A percentile compares a stretch with the other conserved stretches of the same genome.
phyloP scores from a whole-genome alignment of 2,113 vertebrate species.

The Sebastes fasciatus region DNA sequence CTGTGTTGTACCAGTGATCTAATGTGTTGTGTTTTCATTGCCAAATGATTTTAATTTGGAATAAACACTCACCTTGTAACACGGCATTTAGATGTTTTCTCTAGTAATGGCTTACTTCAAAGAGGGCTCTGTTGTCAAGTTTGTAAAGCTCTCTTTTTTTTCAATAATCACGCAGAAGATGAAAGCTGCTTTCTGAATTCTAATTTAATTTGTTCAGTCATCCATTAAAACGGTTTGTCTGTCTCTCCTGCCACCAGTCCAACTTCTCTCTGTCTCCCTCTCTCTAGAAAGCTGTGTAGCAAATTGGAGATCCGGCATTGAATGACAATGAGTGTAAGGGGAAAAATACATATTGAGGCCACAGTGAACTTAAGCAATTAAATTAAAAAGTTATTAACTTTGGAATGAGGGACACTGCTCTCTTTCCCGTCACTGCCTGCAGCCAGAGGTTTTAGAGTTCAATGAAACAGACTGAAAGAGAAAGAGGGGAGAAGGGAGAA shows the following conservation, averaged over 20 bases:
- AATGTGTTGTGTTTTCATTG: slow-evolving; percentile 41
- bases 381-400: slow-evolving; percentile 86
- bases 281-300: slow-evolving; percentile 75
- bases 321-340: slow-evolving; percentile 82
- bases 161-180: slow-evolving; percentile 76
- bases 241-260: slow-evolving; percentile 63
- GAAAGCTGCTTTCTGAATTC: slow-evolving; percentile 82
- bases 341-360: slow-evolving; percentile 78
- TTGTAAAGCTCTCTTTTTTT: slow-evolving; percentile 73
- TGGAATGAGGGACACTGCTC: slow-evolving; percentile 75
- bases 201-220: slow-evolving; percentile 86
- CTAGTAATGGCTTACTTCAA: slow-evolving; percentile 72
- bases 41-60: slow-evolving; percentile 64
- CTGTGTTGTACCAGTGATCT: slow-evolving; percentile 9
- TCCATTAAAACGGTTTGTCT: slow-evolving; percentile 84
- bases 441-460: slow-evolving; percentile 60
- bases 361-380: slow-evolving; percentile 84
- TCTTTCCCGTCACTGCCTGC: slow-evolving; percentile 62
- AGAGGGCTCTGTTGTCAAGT: slow-evolving; percentile 72
- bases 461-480: slow-evolving; percentile 49
- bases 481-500: slow-evolving; percentile 6
- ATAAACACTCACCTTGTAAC: slow-evolving; percentile 67
- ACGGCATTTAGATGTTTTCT: slow-evolving; percentile 54
- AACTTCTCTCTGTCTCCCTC: slow-evolving; percentile 37
- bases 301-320: slow-evolving; percentile 78